phyloP scores from a whole-genome alignment of 2,797 vertebrate genomes.

The Urosaurus nigricauda region DNA sequence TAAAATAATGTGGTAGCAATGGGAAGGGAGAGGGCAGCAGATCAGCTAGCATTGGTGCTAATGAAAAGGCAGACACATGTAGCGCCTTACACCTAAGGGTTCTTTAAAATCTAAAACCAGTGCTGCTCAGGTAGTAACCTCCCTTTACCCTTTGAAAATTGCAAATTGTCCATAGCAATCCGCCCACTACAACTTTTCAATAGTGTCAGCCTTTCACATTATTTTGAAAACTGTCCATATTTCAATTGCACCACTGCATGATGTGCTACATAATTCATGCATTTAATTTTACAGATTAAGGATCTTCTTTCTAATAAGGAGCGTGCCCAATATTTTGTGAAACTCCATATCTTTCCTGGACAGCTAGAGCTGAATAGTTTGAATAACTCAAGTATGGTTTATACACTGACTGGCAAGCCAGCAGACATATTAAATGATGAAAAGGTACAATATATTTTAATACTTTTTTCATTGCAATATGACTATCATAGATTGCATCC shows the following conservation, averaged over 20 bases:
- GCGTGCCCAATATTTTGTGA: conserved; percentile 85
- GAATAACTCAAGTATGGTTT: conserved; percentile 81
- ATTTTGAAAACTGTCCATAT: neutral
- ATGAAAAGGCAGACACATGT: neutral
- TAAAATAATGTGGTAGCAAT: neutral
- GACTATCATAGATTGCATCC: neutral
- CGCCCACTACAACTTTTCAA: neutral
- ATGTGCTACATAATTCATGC: neutral
- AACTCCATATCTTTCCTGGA: conserved; percentile 90
- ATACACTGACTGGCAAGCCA: conserved; percentile 89
- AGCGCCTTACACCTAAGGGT: neutral
- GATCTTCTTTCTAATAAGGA: conserved; percentile 78
- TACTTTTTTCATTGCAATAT: too few species aligned
- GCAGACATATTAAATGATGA: conserved; percentile 81
- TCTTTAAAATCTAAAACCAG: neutral
- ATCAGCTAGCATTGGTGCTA: neutral
- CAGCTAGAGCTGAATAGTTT: conserved; percentile 80
- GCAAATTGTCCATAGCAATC: neutral
- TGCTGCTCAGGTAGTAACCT: neutral
- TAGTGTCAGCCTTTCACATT: neutral
- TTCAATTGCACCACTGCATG: neutral
- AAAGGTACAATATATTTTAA: conserved; percentile 71
- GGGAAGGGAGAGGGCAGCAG: neutral
- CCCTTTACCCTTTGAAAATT: neutral
- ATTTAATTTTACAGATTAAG: conserved; percentile 79